Conservation (phyloP, 2,113 vertebrate genomes). For the Dasypus novemcinctus region DNA sequence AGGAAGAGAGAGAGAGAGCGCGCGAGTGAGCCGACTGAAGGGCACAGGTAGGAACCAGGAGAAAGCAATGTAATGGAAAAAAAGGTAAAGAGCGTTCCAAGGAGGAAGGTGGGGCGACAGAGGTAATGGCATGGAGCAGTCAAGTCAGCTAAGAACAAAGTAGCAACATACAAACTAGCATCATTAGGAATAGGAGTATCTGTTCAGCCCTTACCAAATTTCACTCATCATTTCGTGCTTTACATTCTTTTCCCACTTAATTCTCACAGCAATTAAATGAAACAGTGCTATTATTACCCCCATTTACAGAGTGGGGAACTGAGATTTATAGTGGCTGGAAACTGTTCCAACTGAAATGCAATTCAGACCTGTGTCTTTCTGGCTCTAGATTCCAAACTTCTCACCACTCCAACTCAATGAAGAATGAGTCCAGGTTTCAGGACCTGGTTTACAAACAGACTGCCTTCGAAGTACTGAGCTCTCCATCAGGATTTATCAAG, state of each 20-base stretch:
- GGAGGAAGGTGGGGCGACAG: background rate
- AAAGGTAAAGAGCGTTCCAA: conserved; percentile 21
- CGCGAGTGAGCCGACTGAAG: background rate
- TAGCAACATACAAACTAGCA: background rate
- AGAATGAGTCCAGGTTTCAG: background rate
- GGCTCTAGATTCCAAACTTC: background rate
- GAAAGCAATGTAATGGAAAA: background rate
- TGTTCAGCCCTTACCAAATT: background rate
- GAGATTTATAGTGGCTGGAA: background rate
- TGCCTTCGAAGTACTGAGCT: background rate
- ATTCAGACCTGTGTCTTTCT: background rate
- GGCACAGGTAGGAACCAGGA: background rate
- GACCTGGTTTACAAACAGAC: background rate
- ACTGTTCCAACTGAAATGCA: background rate
- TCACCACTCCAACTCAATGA: background rate
- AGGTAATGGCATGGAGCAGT: background rate
- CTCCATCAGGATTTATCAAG: background rate
- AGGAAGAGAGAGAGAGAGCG: background rate
- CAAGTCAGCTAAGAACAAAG: background rate
- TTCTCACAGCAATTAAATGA: background rate
- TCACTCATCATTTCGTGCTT: conserved; percentile 3
- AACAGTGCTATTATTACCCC: background rate
- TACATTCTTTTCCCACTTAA: background rate
- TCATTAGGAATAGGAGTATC: background rate
- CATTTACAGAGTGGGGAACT: background rate